phyloP scores from a whole-genome alignment of 2,113 vertebrate species.

The Myanophis thanlyinensis region DNA sequence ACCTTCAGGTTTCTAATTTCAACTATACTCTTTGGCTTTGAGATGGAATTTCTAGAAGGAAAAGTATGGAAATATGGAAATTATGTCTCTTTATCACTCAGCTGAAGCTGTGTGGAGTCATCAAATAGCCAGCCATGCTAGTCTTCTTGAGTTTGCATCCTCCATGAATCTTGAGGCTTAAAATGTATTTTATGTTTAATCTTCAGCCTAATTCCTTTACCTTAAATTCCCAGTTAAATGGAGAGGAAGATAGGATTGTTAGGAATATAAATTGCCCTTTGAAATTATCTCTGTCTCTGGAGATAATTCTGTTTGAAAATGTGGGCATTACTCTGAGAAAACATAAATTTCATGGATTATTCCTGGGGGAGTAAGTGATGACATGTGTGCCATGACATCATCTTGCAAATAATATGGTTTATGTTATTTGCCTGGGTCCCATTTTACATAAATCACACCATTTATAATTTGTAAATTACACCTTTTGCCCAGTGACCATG shows the following conservation, averaged over 20 bases:
- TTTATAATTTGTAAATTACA: background rate
- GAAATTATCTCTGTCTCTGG: background rate
- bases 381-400: background rate
- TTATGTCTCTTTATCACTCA: background rate
- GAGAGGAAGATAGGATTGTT: too few species aligned
- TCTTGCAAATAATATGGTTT: background rate
- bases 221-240: too few species aligned
- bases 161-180: background rate
- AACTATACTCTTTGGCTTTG: background rate
- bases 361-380: background rate
- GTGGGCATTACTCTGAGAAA: background rate
- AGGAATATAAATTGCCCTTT: background rate
- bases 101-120: background rate
- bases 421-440: background rate
- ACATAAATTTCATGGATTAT: background rate
- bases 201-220: background rate
- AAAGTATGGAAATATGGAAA: background rate
- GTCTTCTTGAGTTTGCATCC: background rate
- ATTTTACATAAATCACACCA: background rate
- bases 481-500: background rate
- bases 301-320: background rate
- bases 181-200: background rate
- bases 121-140: background rate
- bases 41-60: background rate
- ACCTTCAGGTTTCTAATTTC: background rate